Evolutionary conservation across 1,140 invertebrate species (phyloP).

Genomic region (Hyphantria cunea): DNA sequence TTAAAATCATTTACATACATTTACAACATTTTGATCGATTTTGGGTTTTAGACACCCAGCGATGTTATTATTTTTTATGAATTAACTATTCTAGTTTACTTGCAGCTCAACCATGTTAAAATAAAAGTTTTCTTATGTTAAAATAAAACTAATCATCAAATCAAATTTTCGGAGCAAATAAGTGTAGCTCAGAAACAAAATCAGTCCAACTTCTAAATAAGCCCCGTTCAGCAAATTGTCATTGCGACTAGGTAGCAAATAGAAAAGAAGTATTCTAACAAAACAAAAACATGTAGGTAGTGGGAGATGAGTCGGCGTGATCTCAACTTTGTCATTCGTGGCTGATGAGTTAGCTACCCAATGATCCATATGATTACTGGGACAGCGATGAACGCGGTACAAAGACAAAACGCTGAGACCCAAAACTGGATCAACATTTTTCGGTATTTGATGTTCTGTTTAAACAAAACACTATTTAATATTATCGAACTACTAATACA

Average conservation of each 20-base stretch:
- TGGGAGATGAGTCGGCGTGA: slow-evolving; percentile 35
- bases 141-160: no score
- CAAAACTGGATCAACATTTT: neutral
- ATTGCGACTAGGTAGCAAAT: slow-evolving; percentile 1
- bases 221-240: slow-evolving; percentile 5
- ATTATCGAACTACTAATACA: no score
- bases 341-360: slow-evolving; percentile 40
- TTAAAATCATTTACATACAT: no score
- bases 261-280: slow-evolving; percentile 6
- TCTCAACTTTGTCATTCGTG: slow-evolving; percentile 37
- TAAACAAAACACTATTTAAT: no score
- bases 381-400: slow-evolving; percentile 6
- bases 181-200: neutral
- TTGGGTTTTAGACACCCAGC: no score
- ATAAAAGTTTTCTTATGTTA: no score
- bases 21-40: no score
- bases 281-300: slow-evolving; percentile 10
- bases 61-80: no score
- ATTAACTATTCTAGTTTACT: no score
- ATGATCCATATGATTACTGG: slow-evolving; percentile 42
- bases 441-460: no score
- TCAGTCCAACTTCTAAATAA: neutral
- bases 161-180: neutral
- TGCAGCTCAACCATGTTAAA: no score
- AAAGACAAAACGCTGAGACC: neutral